A percentile compares a stretch with the other conserved stretches of the same genome.
These are phyloP conservation scores for Cataglyphis livida DNA, from an alignment of 2,888 invertebrate species.

Conservation along the genomic window DNA sequence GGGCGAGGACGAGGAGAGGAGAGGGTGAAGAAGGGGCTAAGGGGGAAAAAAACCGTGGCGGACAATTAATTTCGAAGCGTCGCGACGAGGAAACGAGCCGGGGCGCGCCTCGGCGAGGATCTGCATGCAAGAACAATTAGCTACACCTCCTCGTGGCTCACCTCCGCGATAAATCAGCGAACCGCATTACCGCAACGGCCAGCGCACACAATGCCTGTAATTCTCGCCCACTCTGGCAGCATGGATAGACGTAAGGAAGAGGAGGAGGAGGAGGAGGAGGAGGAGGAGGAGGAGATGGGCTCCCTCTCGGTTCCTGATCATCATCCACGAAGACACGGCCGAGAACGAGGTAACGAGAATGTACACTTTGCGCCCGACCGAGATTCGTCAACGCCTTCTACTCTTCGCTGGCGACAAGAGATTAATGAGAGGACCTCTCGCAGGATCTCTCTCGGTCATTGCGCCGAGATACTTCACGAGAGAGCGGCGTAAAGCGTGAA, in stretches of 20 bases:
- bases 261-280: constrained; percentile 12
- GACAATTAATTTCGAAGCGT: constrained; percentile 81
- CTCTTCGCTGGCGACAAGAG: constrained; percentile 45
- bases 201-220: constrained; percentile 82
- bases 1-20: constrained; percentile 48
- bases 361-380: constrained; percentile 44
- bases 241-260: constrained; percentile 39
- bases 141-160: constrained; percentile 83
- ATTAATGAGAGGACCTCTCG: constrained; percentile 50
- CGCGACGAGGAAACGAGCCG: constrained; percentile 70
- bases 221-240: constrained; percentile 81
- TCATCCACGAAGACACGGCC: constrained; percentile 62
- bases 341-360: constrained; percentile 69
- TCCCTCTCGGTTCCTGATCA: constrained; percentile 56
- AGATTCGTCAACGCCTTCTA: constrained; percentile 61
- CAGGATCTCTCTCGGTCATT: constrained; percentile 42
- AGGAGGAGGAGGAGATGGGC: constrained; percentile 14
- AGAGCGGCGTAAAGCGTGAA: constrained; percentile 47
- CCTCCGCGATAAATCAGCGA: constrained; percentile 82
- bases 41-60: constrained; percentile 61
- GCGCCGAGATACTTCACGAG: constrained; percentile 51
- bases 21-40: constrained; percentile 55
- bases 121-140: constrained; percentile 84
- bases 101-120: constrained; percentile 75
- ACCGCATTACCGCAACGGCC: constrained; percentile 83